Base-by-base conservation (phyloP, 2,113 vertebrate species). In the Aythya baeri region DNA sequence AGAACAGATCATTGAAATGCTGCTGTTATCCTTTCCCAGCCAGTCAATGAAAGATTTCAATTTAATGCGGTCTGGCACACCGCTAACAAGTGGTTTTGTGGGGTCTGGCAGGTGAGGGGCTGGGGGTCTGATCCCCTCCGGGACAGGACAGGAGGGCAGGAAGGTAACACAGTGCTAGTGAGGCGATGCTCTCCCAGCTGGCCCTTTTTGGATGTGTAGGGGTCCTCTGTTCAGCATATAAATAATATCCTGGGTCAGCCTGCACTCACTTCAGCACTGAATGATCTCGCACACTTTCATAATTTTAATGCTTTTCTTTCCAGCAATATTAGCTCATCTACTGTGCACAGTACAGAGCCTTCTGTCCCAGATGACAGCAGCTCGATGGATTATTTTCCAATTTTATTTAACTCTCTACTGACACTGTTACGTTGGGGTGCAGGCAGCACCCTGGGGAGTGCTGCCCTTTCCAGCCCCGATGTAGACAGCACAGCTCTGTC, bases 1-100 rank as follows among this genome's bases (percentile, higher is more conserved):
- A 90, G 49, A 50, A 36, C 63, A 94, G 94, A 92, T 95, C 91
- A 90, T 92, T 94, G 93, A 97, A 97, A 82, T 68, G 80, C 83
- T 90, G 83, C 43, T 78, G 58, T 94, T 92, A 86, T 91, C 70
- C 41, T 84, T 91, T 93, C 41, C 58, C 44, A 82, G 76, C 12
- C 22, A 44, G 65, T 71, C 49, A 93, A 62, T 82, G 83, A 92
- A 79, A 92, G 86, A 94, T 91, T 93, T 90, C 66, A 27, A 50
- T 79, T 94, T 87, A 75, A 93, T 57, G 5, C 34, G 68, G 78
- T 62, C 17, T 41, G 90, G 78, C 61, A 90, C 78, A 73, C 67
- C 82, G 54, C 68, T 83, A 87, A 81, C 49, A 75, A 94, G 57
- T 17, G 57, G 41, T 8, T 23, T 85, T 82, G 65, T 15, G n/a